A percentile compares a stretch with the other conserved stretches of the same genome.
Evolutionary conservation across 2,797 vertebrate genomes (phyloP).

Genomic region (Microctenopoma lineatum): DNA sequence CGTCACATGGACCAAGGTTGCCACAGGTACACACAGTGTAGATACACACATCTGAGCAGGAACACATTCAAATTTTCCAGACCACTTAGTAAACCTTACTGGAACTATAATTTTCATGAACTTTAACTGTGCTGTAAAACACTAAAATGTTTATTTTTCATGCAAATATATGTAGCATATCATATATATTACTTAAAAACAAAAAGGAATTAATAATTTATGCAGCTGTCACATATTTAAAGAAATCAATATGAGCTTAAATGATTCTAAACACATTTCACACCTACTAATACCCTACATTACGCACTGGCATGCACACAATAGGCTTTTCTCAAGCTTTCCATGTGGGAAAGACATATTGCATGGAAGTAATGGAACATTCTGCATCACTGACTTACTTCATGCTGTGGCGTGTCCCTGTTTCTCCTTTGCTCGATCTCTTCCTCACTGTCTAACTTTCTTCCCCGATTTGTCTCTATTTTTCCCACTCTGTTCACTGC

Average conservation of each 20-base stretch:
- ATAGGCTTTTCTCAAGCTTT: conserved; percentile 58
- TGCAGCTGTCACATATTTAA: conserved; percentile 26
- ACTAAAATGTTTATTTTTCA: conserved; percentile 7
- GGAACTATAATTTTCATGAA: neutral
- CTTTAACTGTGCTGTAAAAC: conserved; percentile 7
- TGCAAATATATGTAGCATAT: neutral
- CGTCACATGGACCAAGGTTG: conserved; percentile 92
- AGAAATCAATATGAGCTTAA: conserved; percentile 18
- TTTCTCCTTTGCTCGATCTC: conserved; percentile 45
- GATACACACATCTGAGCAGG: neutral
- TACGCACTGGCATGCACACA: conserved; percentile 61
- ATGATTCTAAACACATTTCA: conserved; percentile 48
- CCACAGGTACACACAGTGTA: conserved; percentile 85
- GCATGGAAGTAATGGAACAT: conserved; percentile 71
- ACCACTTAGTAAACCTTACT: conserved; percentile 5
- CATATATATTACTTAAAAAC: conserved; percentile 11
- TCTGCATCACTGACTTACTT: conserved; percentile 60
- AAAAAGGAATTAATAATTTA: conserved; percentile 28
- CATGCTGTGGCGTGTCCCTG: conserved; percentile 35
- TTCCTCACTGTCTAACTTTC: conserved; percentile 46
- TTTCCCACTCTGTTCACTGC: conserved; percentile 31
- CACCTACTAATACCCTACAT: conserved; percentile 57
- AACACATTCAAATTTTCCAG: conserved; percentile 5
- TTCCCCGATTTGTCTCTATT: conserved; percentile 52
- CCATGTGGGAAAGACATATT: conserved; percentile 61